These are phyloP conservation scores for Zosterops pallidus DNA, from an alignment of 2,113 vertebrate genomes.

Conservation along the genomic window DNA sequence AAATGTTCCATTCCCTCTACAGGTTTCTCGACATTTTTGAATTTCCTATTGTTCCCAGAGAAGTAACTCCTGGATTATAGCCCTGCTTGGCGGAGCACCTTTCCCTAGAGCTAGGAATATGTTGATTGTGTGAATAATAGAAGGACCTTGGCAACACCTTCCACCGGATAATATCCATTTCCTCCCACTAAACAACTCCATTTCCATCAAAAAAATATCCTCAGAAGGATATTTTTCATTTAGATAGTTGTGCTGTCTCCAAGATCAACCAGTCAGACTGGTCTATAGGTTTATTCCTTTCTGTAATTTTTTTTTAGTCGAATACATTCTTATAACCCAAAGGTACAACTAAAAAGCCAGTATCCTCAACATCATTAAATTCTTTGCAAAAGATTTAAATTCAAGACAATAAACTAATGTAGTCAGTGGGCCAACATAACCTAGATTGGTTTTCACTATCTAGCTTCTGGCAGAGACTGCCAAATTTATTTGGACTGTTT, in stretches of 20 bases:
- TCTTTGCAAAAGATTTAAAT: constrained; percentile 3
- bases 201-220: constrained; percentile 66
- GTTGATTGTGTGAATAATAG: constrained; percentile 64
- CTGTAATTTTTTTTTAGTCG: not conserved
- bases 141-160: constrained; percentile 42
- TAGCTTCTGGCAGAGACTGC: not conserved
- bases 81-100: constrained; percentile 20
- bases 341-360: not conserved
- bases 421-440: not conserved
- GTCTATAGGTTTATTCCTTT: constrained; percentile 9
- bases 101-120: constrained; percentile 64
- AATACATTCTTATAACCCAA: not conserved
- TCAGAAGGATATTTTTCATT: constrained; percentile 72
- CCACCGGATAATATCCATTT: constrained; percentile 70
- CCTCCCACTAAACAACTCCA: constrained; percentile 34
- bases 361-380: not conserved
- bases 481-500: not conserved
- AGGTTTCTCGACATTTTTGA: not conserved
- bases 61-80: constrained; percentile 9
- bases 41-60: constrained; percentile 17
- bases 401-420: not conserved
- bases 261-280: constrained; percentile 5
- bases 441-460: not conserved
- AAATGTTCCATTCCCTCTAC: not conserved
- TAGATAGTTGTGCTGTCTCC: constrained; percentile 5